Conservation (phyloP, 2,797 vertebrate species). For the Paedocypris micromegethes region DNA sequence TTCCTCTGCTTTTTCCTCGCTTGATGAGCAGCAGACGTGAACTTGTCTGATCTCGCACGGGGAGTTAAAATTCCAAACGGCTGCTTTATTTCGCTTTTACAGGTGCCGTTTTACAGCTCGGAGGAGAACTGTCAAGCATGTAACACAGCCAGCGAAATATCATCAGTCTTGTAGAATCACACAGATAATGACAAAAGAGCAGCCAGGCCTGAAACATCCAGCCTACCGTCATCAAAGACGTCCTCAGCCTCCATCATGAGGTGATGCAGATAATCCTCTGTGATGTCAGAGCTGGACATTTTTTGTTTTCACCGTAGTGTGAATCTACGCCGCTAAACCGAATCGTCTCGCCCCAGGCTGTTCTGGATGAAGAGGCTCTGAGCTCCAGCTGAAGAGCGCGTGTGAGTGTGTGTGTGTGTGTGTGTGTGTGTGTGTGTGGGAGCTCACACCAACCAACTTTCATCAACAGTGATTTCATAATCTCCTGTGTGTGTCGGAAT, state of each 20-base stretch:
- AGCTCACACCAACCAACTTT: constrained; percentile 63
- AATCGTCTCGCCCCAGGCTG: constrained; percentile 53
- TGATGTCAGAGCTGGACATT: constrained; percentile 62
- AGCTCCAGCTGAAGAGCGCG: constrained; percentile 49
- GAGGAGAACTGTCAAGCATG: background rate
- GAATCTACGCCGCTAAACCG: constrained; percentile 14
- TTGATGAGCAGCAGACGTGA: background rate
- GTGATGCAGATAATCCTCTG: constrained; percentile 64
- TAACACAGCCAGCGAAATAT: background rate
- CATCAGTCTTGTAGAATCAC: too few relatives aligned
- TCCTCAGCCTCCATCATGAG: constrained; percentile 72
- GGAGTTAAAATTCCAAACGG: constrained; percentile 1
- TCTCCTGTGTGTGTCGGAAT: constrained; percentile 65
- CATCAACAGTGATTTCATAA: constrained; percentile 69
- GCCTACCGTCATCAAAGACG: constrained; percentile 70
- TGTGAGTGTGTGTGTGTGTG: constrained; percentile 6
- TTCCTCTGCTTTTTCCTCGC: background rate
- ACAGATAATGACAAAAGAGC: too few relatives aligned
- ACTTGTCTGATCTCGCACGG: constrained; percentile 1
- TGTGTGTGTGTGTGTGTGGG: constrained; percentile 49
- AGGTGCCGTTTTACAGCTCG: background rate
- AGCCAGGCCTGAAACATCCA: constrained; percentile 26
- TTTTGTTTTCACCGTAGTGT: constrained; percentile 41
- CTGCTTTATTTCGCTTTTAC: background rate
- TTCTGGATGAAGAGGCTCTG: constrained; percentile 47